Evolutionary conservation across 1,140 invertebrate genomes (phyloP).

Genomic region (Saccostrea glomerata): DNA sequence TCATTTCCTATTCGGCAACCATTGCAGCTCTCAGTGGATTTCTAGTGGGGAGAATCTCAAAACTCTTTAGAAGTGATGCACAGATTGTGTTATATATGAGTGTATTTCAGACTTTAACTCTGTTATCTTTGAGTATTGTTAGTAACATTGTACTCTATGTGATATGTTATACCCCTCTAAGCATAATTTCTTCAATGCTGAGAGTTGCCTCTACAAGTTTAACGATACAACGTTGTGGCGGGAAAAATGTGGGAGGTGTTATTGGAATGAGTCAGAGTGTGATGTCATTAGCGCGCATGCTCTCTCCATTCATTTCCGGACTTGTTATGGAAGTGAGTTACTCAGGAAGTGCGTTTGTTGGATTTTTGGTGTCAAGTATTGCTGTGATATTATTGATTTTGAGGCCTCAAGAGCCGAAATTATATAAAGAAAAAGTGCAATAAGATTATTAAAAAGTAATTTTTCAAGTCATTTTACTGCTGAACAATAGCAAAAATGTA

Average conservation of each 20-base stretch:
- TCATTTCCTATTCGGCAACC: constrained; percentile 76
- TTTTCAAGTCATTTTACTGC: too few species aligned
- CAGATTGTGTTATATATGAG: constrained; percentile 71
- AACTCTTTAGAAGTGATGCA: constrained; percentile 71
- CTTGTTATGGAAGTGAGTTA: constrained; percentile 69
- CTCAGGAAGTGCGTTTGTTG: constrained; percentile 66
- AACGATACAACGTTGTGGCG: constrained; percentile 66
- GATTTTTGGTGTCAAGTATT: constrained; percentile 57
- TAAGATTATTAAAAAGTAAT: not conserved
- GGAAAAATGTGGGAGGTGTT: constrained; percentile 71
- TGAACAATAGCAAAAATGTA: too few species aligned
- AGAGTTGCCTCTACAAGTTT: constrained; percentile 74
- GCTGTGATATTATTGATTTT: constrained; percentile 64
- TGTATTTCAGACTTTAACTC: constrained; percentile 63
- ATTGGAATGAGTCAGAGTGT: constrained; percentile 76
- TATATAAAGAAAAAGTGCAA: constrained; percentile 23
- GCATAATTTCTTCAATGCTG: constrained; percentile 73
- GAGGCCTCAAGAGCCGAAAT: constrained; percentile 59
- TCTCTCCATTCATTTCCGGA: constrained; percentile 77
- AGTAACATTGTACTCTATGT: constrained; percentile 63
- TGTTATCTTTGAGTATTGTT: constrained; percentile 62
- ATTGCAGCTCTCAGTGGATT: constrained; percentile 75
- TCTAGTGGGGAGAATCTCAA: constrained; percentile 72
- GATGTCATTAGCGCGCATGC: constrained; percentile 76
- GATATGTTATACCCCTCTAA: constrained; percentile 70